These are phyloP conservation scores for Drosophila pachea DNA, from an alignment of 1,140 invertebrate species.

Conservation along the genomic window DNA sequence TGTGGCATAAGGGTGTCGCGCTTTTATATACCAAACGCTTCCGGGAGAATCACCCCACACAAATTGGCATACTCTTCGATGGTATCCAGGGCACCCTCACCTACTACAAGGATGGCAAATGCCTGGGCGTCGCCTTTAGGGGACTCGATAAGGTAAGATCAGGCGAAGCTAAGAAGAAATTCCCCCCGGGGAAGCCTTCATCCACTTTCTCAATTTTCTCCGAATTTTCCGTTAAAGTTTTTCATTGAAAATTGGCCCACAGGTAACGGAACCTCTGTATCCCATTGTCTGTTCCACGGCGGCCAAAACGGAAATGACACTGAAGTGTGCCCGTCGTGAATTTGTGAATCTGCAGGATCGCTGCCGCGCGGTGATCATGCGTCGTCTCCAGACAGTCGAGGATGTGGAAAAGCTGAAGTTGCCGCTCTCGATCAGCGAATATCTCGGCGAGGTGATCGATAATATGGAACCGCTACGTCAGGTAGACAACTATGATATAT, in stretches of 20 bases:
- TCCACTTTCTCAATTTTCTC: too few relatives aligned
- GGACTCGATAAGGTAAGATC: conserved; percentile 80
- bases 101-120: conserved; percentile 86
- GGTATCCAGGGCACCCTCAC: conserved; percentile 85
- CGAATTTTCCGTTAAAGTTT: too few relatives aligned
- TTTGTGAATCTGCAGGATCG: conserved; percentile 85
- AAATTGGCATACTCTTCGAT: conserved; percentile 85
- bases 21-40: conserved; percentile 85
- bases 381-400: conserved; percentile 72
- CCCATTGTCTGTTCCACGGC: conserved; percentile 87
- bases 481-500: conserved; percentile 77
- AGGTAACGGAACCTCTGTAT: conserved; percentile 82
- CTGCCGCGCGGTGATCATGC: conserved; percentile 81
- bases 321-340: conserved; percentile 81
- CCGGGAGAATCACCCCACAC: conserved; percentile 84
- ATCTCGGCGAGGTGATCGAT: conserved; percentile 79
- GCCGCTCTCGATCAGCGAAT: conserved; percentile 79
- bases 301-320: conserved; percentile 86
- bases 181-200: too few relatives aligned
- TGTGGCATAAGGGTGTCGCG: conserved; percentile 85
- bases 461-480: conserved; percentile 66
- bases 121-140: conserved; percentile 82
- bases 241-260: not conserved
- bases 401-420: conserved; percentile 80
- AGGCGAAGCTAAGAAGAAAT: too few relatives aligned